Conservation (phyloP, 53 echinoderm and acorn worm genomes). For the Patiria pectinifera region DNA sequence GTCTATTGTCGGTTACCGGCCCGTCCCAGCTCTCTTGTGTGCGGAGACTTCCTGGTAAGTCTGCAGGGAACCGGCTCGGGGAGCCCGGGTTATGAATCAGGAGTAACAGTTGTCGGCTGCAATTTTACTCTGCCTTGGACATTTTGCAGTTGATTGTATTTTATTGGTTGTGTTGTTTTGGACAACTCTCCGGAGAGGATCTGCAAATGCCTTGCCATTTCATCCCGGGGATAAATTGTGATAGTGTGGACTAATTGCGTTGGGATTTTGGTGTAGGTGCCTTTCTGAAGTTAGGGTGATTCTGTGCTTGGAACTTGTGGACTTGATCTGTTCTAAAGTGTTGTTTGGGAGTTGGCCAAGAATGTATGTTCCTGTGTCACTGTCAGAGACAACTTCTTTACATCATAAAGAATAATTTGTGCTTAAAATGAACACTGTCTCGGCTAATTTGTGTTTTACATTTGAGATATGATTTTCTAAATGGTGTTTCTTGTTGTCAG, state of each 20-base stretch:
- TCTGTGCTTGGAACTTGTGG: neutral
- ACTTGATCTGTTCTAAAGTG: neutral
- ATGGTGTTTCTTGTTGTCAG: neutral
- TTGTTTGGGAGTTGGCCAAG: neutral
- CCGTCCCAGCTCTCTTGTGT: conserved; percentile 34
- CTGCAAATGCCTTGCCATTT: conserved; percentile 4
- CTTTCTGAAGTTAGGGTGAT: neutral
- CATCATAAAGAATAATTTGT: neutral
- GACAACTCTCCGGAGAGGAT: neutral
- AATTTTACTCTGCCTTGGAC: neutral
- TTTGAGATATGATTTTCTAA: too few relatives aligned
- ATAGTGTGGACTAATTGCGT: neutral
- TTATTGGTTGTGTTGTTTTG: neutral
- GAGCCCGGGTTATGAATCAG: conserved; percentile 13
- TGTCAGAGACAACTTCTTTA: neutral
- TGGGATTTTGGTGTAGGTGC: neutral
- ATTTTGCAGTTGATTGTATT: neutral
- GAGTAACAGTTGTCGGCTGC: neutral
- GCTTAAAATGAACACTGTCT: neutral
- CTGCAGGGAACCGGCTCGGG: neutral
- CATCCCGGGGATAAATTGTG: neutral
- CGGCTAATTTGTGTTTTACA: neutral
- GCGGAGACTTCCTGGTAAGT: conserved; percentile 60
- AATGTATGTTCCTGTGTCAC: neutral
- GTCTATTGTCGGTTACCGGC: conserved; percentile 52